Evolutionary conservation across 2,888 invertebrate species (phyloP).

Genomic region (Carcina quercana): DNA sequence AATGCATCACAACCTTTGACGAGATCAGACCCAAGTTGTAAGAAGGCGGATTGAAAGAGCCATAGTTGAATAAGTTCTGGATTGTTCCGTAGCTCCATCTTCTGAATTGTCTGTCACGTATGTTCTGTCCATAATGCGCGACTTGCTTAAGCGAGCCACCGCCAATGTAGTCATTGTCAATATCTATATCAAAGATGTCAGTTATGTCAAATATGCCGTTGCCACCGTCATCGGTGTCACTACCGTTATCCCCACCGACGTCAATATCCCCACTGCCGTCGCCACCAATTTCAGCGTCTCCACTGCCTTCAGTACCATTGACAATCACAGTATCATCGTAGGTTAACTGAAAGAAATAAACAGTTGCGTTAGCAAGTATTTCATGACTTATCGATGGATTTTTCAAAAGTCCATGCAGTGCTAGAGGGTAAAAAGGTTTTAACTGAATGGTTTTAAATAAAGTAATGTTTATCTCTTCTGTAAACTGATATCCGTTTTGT

Average conservation of each 20-base stretch:
- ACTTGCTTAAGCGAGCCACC: constrained; percentile 49
- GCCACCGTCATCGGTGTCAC: not conserved
- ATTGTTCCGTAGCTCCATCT: constrained; percentile 35
- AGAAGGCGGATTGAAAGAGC: constrained; percentile 29
- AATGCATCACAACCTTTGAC: constrained; percentile 41
- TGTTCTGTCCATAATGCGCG: constrained; percentile 54
- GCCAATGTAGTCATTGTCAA: not conserved
- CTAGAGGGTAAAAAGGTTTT: no score
- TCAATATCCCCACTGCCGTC: not conserved
- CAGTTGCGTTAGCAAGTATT: no score
- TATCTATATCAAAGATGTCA: not conserved
- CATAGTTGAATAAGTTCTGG: constrained; percentile 33
- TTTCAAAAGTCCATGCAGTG: no score
- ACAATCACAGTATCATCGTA: not conserved
- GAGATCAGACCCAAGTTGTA: constrained; percentile 40
- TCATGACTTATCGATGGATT: no score
- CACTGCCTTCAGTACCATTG: not conserved
- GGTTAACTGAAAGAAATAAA: not conserved
- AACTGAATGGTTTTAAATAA: no score
- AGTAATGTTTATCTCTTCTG: no score
- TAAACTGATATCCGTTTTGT: no score
- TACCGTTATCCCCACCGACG: not conserved
- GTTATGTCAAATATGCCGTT: constrained; percentile 1
- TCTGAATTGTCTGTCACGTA: constrained; percentile 40
- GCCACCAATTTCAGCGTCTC: not conserved